Evolutionary conservation across 2,113 vertebrate species (phyloP).

Genomic region (Notarius quadriscutis): DNA sequence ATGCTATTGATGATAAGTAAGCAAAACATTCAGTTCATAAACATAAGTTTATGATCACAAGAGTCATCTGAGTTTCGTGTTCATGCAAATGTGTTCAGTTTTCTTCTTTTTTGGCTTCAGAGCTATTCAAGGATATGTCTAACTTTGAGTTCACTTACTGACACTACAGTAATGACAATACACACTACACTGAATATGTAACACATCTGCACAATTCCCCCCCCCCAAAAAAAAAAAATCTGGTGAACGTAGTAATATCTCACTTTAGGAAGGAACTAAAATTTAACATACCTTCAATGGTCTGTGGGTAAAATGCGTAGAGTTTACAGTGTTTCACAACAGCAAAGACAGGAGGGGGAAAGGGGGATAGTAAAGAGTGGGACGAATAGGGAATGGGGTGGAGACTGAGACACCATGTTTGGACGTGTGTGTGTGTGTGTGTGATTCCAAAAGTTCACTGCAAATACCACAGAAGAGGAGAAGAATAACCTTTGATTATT

Average conservation of each 20-base stretch:
- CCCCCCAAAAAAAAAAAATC: not conserved
- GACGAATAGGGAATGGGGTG: not conserved
- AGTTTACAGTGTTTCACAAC: constrained; percentile 36
- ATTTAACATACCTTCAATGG: constrained; percentile 21
- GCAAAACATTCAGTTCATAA: not conserved
- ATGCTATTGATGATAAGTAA: not conserved
- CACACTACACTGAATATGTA: not conserved
- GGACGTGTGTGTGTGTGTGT: not conserved
- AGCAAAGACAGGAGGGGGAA: not conserved
- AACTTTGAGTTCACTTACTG: not conserved
- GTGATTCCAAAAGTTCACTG: constrained; percentile 40
- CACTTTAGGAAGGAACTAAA: not conserved
- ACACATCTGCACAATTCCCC: not conserved
- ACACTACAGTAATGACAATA: not conserved
- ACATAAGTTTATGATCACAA: not conserved
- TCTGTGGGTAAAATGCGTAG: not conserved
- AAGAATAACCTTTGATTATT: not conserved
- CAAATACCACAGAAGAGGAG: not conserved
- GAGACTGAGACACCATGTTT: constrained; percentile 33
- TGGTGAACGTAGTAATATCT: not conserved
- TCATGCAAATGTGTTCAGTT: not conserved
- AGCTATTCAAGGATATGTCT: not conserved
- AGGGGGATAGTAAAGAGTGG: not conserved
- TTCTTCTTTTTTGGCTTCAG: not conserved
- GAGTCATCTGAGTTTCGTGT: not conserved